Evolutionary conservation across 2,113 vertebrate genomes (phyloP).

Genomic region (Isichthys henryi): DNA sequence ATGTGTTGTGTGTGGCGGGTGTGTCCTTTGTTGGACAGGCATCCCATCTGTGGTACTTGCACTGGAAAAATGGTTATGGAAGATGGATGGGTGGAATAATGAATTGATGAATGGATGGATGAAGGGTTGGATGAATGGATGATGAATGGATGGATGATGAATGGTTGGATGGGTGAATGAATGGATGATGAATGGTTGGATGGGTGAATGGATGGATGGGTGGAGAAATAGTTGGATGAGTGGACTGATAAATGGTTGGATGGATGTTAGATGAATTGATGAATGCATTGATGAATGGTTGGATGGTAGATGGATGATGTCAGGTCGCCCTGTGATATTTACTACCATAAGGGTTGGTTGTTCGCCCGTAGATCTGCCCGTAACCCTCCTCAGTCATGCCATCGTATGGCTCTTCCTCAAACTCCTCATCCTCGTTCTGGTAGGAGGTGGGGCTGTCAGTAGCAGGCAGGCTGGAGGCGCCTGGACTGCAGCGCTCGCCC

Average conservation of each 20-base stretch:
- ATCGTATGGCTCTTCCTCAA: constrained; percentile 89
- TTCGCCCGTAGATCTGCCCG: constrained; percentile 81
- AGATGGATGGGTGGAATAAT: neutral
- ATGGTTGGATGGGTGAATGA: neutral
- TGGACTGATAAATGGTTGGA: neutral
- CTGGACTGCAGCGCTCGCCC: constrained; percentile 76
- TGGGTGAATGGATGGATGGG: neutral
- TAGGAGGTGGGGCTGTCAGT: constrained; percentile 97
- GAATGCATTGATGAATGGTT: neutral
- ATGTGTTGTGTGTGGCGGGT: neutral
- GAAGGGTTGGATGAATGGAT: neutral
- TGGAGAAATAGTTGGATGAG: neutral
- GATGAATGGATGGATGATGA: neutral
- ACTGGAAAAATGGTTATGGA: neutral
- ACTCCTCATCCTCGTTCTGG: constrained; percentile 94
- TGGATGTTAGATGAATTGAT: neutral
- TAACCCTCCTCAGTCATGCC: constrained; percentile 84
- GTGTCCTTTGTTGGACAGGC: neutral
- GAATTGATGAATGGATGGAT: neutral
- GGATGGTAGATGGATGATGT: neutral
- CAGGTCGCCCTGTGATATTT: constrained; percentile 48
- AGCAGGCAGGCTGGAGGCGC: constrained; percentile 87
- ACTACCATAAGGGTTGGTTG: constrained; percentile 78
- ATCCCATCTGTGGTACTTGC: neutral
- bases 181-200: no score